Conservation (phyloP, 2,888 invertebrate species). For the Cheilosia pagana region DNA sequence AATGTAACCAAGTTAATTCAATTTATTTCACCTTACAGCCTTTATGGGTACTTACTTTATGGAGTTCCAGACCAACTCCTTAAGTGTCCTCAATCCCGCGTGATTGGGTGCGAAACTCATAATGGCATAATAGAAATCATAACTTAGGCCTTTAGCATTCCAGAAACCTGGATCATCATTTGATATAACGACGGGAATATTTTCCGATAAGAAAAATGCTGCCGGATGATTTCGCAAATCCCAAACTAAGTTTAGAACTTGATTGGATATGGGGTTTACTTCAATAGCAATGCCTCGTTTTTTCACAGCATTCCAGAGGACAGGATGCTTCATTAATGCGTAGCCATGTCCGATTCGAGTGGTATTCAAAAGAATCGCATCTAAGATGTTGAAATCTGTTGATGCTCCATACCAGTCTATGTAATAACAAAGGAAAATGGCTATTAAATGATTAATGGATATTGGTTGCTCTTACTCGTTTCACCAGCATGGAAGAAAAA, state of each 20-base stretch:
- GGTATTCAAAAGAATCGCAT: slow-evolving; percentile 82
- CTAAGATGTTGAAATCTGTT: slow-evolving; percentile 86
- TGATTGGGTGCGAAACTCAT: slow-evolving; percentile 86
- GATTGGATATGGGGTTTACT: slow-evolving; percentile 83
- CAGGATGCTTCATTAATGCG: slow-evolving; percentile 82
- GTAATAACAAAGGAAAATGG: not conserved
- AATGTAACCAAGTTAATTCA: not conserved
- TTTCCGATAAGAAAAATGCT: slow-evolving; percentile 84
- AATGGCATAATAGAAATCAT: slow-evolving; percentile 88
- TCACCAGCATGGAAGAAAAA: slow-evolving; percentile 88
- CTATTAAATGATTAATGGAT: not conserved
- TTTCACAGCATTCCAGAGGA: slow-evolving; percentile 81
- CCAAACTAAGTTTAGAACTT: slow-evolving; percentile 84
- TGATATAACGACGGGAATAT: slow-evolving; percentile 86
- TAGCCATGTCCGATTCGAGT: slow-evolving; percentile 83
- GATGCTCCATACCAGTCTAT: slow-evolving; percentile 85
- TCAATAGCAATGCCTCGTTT: slow-evolving; percentile 81
- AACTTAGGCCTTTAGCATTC: slow-evolving; percentile 86
- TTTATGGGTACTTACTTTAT: slow-evolving; percentile 82
- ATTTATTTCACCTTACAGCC: not conserved
- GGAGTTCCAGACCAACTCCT: slow-evolving; percentile 87
- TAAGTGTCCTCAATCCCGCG: slow-evolving; percentile 86
- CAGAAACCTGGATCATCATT: slow-evolving; percentile 88
- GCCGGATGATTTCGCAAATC: slow-evolving; percentile 88
- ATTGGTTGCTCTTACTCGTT: slow-evolving; percentile 83